Evolutionary conservation across 2,113 vertebrate species (phyloP).

Genomic region (Eublepharis macularius): DNA sequence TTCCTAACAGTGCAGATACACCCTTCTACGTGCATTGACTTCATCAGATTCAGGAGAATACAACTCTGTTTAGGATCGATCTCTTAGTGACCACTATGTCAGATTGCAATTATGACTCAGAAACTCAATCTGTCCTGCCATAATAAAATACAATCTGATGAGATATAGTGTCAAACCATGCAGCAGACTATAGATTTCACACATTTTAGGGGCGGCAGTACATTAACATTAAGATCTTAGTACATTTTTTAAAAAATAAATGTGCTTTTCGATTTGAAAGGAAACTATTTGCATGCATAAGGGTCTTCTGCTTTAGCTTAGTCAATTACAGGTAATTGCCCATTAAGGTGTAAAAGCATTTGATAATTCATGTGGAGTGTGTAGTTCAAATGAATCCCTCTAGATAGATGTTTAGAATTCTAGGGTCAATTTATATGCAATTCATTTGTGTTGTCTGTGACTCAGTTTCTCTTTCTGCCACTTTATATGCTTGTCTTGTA

Average conservation of each 20-base stretch:
- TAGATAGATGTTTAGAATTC: not conserved
- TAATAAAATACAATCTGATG: not conserved
- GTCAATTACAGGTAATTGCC: not conserved
- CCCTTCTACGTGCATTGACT: too few relatives aligned
- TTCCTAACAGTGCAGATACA: not conserved
- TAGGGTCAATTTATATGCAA: not conserved
- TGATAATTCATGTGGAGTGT: not conserved
- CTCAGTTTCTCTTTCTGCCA: not conserved
- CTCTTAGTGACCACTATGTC: not conserved
- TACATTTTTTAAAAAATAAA: not conserved
- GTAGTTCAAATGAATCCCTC: not conserved
- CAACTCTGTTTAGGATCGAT: too few relatives aligned
- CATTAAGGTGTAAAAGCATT: not conserved
- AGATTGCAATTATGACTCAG: not conserved
- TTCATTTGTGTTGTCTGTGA: not conserved
- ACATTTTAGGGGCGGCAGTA: not conserved
- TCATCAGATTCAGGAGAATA: too few relatives aligned
- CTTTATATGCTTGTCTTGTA: not conserved
- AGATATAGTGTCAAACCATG: not conserved
- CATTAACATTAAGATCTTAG: not conserved
- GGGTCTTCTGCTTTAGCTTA: not conserved
- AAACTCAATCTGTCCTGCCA: not conserved
- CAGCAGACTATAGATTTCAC: not conserved
- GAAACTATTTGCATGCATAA: not conserved
- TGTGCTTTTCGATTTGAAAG: not conserved